Evolutionary conservation across 2,113 vertebrate species (phyloP).

Genomic region (Gallinago jamesoni): DNA sequence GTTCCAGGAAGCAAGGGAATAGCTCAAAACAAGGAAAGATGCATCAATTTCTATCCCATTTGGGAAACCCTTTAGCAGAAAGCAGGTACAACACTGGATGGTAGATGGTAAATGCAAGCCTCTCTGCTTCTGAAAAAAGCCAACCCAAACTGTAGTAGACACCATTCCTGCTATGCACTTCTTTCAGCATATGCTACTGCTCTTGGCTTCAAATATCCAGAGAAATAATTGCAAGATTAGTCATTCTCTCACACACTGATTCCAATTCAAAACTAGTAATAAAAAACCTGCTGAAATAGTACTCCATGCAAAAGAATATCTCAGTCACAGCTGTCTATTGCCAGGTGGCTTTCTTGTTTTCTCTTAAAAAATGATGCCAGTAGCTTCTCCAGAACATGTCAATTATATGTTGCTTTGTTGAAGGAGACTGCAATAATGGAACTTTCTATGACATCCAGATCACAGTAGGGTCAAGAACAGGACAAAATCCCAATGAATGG

Average conservation of each 20-base stretch:
- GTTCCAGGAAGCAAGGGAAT: neutral
- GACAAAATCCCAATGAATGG: neutral
- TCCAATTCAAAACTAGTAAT: slow-evolving; percentile 7
- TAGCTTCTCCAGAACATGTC: neutral
- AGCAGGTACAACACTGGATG: neutral
- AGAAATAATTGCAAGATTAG: slow-evolving; percentile 20
- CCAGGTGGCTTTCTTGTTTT: neutral
- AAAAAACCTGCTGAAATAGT: slow-evolving; percentile 18
- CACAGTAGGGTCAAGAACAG: neutral
- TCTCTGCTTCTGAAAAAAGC: neutral
- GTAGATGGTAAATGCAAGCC: neutral
- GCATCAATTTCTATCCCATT: neutral
- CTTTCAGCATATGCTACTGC: neutral
- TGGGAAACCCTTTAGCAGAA: neutral
- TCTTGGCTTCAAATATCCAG: slow-evolving; percentile 9
- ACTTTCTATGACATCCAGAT: neutral
- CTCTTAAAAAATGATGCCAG: neutral
- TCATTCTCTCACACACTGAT: neutral
- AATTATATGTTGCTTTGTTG: neutral
- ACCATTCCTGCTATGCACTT: neutral
- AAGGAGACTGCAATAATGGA: neutral
- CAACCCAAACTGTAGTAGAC: neutral
- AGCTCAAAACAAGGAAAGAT: neutral
- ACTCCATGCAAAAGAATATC: neutral
- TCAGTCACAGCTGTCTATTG: neutral